These are phyloP conservation scores for Drosophila orosa DNA, from an alignment of 1,140 invertebrate genomes.

Conservation along the genomic window DNA sequence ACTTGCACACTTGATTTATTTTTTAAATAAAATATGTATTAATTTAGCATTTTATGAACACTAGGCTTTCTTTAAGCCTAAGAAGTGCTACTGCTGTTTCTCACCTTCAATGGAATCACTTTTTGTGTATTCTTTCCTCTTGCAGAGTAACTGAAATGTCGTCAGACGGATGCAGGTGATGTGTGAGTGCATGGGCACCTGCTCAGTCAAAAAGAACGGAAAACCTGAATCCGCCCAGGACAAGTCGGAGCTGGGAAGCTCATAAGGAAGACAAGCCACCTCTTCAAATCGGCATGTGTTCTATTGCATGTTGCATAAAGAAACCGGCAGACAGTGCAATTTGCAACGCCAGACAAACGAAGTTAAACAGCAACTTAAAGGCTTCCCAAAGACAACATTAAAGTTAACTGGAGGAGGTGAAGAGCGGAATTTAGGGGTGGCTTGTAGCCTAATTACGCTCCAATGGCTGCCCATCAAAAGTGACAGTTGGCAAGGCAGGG, in stretches of 20 bases:
- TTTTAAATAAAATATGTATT: neutral
- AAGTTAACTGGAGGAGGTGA: slow-evolving; percentile 9
- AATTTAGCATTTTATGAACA: neutral
- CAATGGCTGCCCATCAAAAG: slow-evolving; percentile 64
- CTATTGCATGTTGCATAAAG: slow-evolving; percentile 70
- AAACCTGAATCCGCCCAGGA: neutral
- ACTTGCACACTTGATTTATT: neutral
- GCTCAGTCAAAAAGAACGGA: slow-evolving; percentile 1
- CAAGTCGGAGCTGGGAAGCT: slow-evolving; percentile 25
- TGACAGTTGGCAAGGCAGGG: slow-evolving; percentile 72
- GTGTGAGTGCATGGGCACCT: slow-evolving; percentile 11
- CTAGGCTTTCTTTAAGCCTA: no score
- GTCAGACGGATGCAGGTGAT: slow-evolving; percentile 9
- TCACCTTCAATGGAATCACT: neutral
- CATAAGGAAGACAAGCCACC: slow-evolving; percentile 42
- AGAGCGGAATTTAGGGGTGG: neutral
- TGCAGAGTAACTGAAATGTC: slow-evolving; percentile 1
- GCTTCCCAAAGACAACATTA: slow-evolving; percentile 41
- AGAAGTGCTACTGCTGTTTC: no score
- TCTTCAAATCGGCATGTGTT: slow-evolving; percentile 21
- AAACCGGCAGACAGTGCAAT: slow-evolving; percentile 67
- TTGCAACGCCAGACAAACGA: slow-evolving; percentile 59
- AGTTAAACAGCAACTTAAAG: slow-evolving; percentile 69
- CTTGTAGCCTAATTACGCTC: slow-evolving; percentile 33
- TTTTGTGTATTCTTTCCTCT: neutral